phyloP scores from a whole-genome alignment of 2,888 invertebrate genomes.

The Rapana venosa region DNA sequence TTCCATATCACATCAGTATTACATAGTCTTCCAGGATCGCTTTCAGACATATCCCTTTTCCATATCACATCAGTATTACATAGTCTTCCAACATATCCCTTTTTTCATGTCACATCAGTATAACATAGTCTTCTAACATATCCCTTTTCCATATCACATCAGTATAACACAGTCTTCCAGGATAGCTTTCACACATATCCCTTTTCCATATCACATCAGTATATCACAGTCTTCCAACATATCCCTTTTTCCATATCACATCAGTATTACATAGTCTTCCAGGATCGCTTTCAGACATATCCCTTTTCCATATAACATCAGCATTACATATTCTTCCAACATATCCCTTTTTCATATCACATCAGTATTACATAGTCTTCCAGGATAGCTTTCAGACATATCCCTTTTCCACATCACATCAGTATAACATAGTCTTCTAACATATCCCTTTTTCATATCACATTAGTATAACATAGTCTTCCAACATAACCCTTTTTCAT shows the following conservation, averaged over 20 bases:
- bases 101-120: no score
- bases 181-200: conserved; percentile 40
- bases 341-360: background rate
- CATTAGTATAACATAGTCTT: background rate
- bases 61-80: no score
- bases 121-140: no score
- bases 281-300: background rate
- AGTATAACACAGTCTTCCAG: no score
- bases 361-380: background rate
- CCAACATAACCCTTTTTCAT: background rate
- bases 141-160: no score
- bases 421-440: background rate
- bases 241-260: background rate
- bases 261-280: background rate
- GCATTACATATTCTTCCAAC: background rate
- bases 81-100: no score
- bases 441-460: background rate
- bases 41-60: no score
- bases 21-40: no score
- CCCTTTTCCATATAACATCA: background rate
- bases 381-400: conserved; percentile 27
- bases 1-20: background rate
- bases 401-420: background rate
- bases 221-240: conserved; percentile 6
- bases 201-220: background rate